These are phyloP conservation scores for Cephalophus harveyi DNA, from an alignment of 2,113 vertebrate species.

Conservation along the genomic window DNA sequence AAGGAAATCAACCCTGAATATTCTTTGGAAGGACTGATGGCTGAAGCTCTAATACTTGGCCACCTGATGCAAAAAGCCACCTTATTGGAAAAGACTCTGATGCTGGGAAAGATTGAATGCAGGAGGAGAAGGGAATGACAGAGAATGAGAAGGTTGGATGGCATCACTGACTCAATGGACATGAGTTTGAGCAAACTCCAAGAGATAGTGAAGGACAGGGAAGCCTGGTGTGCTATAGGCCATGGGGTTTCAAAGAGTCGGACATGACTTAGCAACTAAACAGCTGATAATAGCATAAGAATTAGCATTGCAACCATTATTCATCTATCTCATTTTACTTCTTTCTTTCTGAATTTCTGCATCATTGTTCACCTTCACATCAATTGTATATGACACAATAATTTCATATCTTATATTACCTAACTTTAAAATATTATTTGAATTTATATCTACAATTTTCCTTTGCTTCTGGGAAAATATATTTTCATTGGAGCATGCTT, in stretches of 20 bases:
- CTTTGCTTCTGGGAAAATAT: background rate
- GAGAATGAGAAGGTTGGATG: background rate
- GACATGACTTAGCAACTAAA: background rate
- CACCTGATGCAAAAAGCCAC: background rate
- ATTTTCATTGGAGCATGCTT: background rate
- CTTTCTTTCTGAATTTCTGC: background rate
- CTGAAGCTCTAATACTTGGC: background rate
- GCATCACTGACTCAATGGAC: background rate
- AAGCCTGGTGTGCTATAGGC: background rate
- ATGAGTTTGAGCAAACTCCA: background rate
- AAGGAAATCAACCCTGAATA: background rate
- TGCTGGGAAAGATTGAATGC: background rate
- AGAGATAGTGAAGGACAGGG: background rate
- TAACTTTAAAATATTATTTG: slow-evolving; percentile 7
- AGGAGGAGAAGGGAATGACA: background rate
- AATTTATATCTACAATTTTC: background rate
- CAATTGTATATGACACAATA: background rate
- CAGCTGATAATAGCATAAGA: background rate
- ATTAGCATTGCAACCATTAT: background rate
- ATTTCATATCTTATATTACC: background rate
- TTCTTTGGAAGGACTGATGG: background rate
- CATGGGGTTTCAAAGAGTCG: background rate
- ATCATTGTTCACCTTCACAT: background rate
- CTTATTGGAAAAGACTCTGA: background rate
- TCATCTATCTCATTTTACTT: background rate